Evolutionary conservation across 1,140 invertebrate species (phyloP).

Genomic region (Hylyphantes graminicola): DNA sequence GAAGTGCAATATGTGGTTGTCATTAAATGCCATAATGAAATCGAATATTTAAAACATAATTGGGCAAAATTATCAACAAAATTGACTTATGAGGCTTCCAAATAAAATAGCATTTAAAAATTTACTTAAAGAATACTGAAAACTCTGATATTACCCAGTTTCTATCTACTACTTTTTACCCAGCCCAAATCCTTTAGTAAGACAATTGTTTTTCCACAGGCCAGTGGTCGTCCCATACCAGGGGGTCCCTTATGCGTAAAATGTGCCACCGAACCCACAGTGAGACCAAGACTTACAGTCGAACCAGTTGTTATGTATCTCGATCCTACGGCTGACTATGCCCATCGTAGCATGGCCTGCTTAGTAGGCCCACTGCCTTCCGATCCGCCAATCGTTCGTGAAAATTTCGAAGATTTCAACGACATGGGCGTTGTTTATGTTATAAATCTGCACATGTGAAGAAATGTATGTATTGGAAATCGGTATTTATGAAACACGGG

Average conservation of each 20-base stretch:
- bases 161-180: too few species aligned
- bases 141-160: too few species aligned
- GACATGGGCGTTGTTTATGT: constrained; percentile 31
- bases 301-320: constrained; percentile 39
- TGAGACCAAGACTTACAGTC: neutral
- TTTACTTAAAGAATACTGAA: too few species aligned
- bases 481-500: too few species aligned
- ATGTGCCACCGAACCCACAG: constrained; percentile 32
- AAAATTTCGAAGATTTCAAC: neutral
- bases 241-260: constrained; percentile 39
- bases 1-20: too few species aligned
- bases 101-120: too few species aligned
- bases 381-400: constrained; percentile 32
- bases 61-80: too few species aligned
- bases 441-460: constrained; percentile 21
- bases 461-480: neutral
- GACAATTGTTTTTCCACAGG: constrained; percentile 14
- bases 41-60: too few species aligned
- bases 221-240: neutral
- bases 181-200: too few species aligned
- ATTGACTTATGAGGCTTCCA: too few species aligned
- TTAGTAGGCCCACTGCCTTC: constrained; percentile 27
- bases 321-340: constrained; percentile 24
- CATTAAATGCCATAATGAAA: too few species aligned
- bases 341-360: constrained; percentile 14